A percentile compares a stretch with the other conserved stretches of the same genome.
Conservation (phyloP, 2,113 vertebrate species). For the Chionodraco myersi region DNA sequence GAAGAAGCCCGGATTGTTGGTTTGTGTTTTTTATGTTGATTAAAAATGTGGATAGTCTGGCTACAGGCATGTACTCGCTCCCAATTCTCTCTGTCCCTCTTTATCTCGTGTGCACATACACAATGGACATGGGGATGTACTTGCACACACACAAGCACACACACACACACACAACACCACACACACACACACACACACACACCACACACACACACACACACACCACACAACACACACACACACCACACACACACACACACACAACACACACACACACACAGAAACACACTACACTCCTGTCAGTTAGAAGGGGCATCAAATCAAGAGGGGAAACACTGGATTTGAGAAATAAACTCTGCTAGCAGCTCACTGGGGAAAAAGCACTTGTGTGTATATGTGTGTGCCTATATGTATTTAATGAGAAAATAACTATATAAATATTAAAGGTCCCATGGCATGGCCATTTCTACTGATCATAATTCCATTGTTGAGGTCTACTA, state of each 20-base stretch:
- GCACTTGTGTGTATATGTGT: background rate
- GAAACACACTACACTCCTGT: conserved; percentile 22
- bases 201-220: no score
- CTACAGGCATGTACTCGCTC: conserved; percentile 66
- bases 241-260: background rate
- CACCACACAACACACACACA: no score
- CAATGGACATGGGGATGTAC: conserved; percentile 34
- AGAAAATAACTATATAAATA: background rate
- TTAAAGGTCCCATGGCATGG: no score
- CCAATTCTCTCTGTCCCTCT: conserved; percentile 53
- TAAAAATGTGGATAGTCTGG: conserved; percentile 76
- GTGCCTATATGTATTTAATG: no score
- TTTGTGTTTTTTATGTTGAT: conserved; percentile 58
- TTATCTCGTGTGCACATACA: conserved; percentile 56
- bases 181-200: conserved; percentile 31
- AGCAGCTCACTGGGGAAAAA: background rate
- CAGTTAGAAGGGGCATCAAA: conserved; percentile 3
- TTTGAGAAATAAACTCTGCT: background rate
- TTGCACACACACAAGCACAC: conserved; percentile 1
- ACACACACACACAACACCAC: conserved; percentile 2
- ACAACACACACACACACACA: conserved; percentile 1
- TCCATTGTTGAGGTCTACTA: no score
- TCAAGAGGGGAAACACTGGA: conserved; percentile 17
- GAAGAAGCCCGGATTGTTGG: conserved; percentile 71
- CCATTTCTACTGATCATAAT: no score